phyloP scores from a whole-genome alignment of 92 coral and sea anemone species.

The Epizoanthus fatuus region DNA sequence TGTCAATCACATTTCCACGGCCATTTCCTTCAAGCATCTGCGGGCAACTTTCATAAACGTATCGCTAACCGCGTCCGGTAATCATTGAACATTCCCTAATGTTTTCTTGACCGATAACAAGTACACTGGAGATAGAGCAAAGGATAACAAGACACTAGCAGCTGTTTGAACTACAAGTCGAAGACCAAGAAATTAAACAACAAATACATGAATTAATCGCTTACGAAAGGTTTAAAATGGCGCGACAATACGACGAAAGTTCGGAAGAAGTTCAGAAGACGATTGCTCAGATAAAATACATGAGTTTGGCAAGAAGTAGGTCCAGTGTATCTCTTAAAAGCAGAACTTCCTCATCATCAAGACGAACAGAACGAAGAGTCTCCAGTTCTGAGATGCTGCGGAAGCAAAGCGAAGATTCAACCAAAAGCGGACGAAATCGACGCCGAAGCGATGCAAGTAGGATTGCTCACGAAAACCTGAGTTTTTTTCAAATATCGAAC shows the following conservation, averaged over 20 bases:
- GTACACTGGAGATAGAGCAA: no score
- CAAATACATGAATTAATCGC: no score
- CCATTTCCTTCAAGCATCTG: no score
- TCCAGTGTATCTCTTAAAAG: not conserved
- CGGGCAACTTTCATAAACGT: no score
- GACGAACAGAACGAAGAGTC: not conserved
- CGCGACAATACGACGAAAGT: not conserved
- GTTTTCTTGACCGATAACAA: no score
- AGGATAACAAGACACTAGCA: no score
- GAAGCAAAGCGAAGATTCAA: not conserved
- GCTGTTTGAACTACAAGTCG: no score
- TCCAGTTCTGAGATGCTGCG: not conserved
- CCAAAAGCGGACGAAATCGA: not conserved
- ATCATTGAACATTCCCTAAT: no score
- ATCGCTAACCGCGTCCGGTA: no score
- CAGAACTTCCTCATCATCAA: not conserved
- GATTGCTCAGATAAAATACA: conserved; percentile 41
- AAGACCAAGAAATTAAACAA: no score
- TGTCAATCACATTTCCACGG: no score
- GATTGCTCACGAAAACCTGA: not conserved
- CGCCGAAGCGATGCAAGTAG: not conserved
- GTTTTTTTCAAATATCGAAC: not conserved
- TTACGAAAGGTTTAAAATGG: not conserved
- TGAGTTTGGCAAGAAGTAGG: not conserved
- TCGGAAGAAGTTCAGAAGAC: conserved; percentile 28